Base-by-base conservation (phyloP, 2,888 invertebrate species). In the Andrena praecox region DNA sequence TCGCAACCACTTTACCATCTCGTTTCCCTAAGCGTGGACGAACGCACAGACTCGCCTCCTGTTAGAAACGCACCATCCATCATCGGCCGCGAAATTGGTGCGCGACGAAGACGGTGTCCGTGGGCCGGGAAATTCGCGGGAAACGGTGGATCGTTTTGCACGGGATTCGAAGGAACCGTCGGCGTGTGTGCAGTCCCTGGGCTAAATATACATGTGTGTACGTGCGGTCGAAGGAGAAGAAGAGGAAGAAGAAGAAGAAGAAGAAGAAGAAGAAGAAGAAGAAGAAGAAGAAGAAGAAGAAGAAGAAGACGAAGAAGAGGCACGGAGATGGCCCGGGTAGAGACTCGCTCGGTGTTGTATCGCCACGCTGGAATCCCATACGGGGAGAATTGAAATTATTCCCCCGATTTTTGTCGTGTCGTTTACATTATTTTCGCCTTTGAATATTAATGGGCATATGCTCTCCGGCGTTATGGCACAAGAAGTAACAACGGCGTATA, bases 381-480 rank as follows among this genome's bases (percentile, higher is more conserved):
- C 84, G 87, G 89, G 89, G 91, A 92, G 92, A 93, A 93, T 93
- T 92, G 93, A 93, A 93, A 94, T 93, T 94, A 93, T 94, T 94
- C 93, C 91, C 87, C 90, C 90, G 93, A 93, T 93, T 94, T 93
- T 93, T 93, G 92, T 92, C 92, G 92, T 91, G 93, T 93, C 93
- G 93, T 94, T 93, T 93, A 94, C 94, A 93, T 94, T 94, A 93
- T 94, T 94, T 94, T 94, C 93, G 93, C 93, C 93, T 94, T 94
- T 94, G 94, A 93, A 94, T 94, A 94, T 94, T 94, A 94, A 94
- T 94, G 93, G 93, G 93, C 93, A 94, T 94, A 94, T 93, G 93
- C 93, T 91, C 92, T 90, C 90, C 90, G 91, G 93, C 93, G 93
- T 93, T 93, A 93, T 93, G 93, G 93, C 93, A 92, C 91, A 92